A percentile compares a stretch with the other conserved stretches of the same genome.
Conservation (phyloP, 2,888 invertebrate genomes). For the Anthophora plumipes region DNA sequence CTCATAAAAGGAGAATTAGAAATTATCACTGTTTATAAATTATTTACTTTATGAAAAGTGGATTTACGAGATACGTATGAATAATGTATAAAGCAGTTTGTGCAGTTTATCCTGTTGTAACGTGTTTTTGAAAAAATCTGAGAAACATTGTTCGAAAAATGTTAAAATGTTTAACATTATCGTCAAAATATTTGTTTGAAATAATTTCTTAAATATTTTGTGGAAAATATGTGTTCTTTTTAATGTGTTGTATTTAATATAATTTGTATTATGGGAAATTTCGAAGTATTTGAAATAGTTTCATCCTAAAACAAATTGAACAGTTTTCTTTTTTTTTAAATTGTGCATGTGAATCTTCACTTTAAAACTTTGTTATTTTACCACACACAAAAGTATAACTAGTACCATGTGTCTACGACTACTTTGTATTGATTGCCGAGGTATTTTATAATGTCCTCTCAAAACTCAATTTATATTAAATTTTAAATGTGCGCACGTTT, state of each 20-base stretch:
- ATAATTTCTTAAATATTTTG: neutral
- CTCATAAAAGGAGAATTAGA: constrained; percentile 32
- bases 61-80: constrained; percentile 6
- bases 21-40: constrained; percentile 12
- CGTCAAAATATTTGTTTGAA: neutral
- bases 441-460: constrained; percentile 76
- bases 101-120: neutral
- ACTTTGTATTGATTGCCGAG: constrained; percentile 87
- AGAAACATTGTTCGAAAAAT: neutral
- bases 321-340: neutral
- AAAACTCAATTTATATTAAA: constrained; percentile 12
- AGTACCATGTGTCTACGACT: constrained; percentile 85
- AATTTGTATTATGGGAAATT: constrained; percentile 7
- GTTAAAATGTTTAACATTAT: constrained; percentile 6
- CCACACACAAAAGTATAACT: constrained; percentile 30
- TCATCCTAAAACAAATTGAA: constrained; percentile 1
- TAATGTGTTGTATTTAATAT: neutral
- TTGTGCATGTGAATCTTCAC: constrained; percentile 4
- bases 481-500: neutral
- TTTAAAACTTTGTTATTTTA: constrained; percentile 18
- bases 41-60: constrained; percentile 21
- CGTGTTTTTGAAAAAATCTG: constrained; percentile 16
- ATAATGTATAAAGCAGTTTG: neutral
- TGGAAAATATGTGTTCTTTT: constrained; percentile 21
- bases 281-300: neutral